Conservation (phyloP, 2,888 invertebrate species). For the Operophtera brumata region DNA sequence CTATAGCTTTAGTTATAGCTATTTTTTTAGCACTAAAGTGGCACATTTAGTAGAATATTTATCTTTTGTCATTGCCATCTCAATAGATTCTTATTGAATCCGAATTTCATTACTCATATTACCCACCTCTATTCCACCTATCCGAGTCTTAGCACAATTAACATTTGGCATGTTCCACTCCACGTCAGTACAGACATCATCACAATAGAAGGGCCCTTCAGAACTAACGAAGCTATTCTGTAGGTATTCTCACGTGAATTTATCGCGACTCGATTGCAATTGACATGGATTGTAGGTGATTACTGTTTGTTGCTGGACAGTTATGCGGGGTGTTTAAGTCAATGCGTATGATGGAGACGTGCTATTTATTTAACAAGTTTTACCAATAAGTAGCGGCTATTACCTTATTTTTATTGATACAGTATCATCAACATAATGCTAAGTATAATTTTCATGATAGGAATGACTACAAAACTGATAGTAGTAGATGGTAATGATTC, state of each 20-base stretch:
- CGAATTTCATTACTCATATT: constrained; percentile 1
- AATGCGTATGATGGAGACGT: not conserved
- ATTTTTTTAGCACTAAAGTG: no score
- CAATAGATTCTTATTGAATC: no score
- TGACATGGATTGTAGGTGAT: constrained; percentile 29
- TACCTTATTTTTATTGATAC: no score
- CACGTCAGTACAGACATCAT: constrained; percentile 58
- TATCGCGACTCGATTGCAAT: constrained; percentile 39
- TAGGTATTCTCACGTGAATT: constrained; percentile 74
- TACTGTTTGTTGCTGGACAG: constrained; percentile 17
- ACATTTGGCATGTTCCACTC: constrained; percentile 43
- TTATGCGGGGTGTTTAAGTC: constrained; percentile 12
- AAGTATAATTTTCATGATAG: no score
- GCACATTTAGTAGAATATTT: no score
- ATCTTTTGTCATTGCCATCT: no score
- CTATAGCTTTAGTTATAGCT: no score
- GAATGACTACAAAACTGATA: no score
- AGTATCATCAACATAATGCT: no score
- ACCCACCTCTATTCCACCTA: not conserved
- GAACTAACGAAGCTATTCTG: constrained; percentile 78
- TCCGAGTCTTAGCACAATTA: constrained; percentile 13
- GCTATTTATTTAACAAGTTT: not conserved
- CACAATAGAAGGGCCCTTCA: constrained; percentile 69
- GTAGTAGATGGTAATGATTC: no score
- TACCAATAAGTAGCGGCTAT: no score